A percentile compares a stretch with the other conserved stretches of the same genome.
Evolutionary conservation across 2,888 invertebrate genomes (phyloP).

Genomic region (Tetrapedia diversipes): DNA sequence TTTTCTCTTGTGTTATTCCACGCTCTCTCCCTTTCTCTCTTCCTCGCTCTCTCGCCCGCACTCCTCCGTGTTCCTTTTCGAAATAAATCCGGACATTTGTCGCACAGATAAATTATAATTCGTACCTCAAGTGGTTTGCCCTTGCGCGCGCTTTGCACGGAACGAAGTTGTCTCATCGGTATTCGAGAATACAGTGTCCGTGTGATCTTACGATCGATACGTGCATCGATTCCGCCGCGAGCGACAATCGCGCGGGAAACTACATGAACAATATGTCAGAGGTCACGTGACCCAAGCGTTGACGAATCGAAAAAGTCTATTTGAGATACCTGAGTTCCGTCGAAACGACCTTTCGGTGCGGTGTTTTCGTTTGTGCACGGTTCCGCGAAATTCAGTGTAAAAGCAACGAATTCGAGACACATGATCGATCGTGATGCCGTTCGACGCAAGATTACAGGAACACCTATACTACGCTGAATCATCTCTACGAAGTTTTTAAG

Average conservation of each 20-base stretch:
- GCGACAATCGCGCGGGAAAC: not conserved
- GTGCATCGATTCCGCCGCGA: constrained; percentile 25
- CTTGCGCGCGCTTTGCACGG: constrained; percentile 10
- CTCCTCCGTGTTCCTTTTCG: constrained; percentile 20
- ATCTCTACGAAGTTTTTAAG: constrained; percentile 61
- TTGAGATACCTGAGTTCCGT: constrained; percentile 22
- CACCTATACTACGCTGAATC: constrained; percentile 67
- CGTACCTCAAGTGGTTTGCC: constrained; percentile 26
- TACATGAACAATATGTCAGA: not conserved
- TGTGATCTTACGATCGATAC: constrained; percentile 48
- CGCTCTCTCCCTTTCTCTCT: constrained; percentile 22
- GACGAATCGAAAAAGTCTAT: constrained; percentile 16
- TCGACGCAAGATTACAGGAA: constrained; percentile 66
- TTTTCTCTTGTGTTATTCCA: constrained; percentile 14
- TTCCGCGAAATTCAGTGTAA: not conserved
- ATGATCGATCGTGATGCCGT: constrained; percentile 32
- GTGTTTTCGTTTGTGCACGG: constrained; percentile 3
- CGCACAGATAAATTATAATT: constrained; percentile 70
- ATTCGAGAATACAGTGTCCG: constrained; percentile 33
- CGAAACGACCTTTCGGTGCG: constrained; percentile 42
- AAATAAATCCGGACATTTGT: constrained; percentile 53
- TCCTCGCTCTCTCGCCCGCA: constrained; percentile 15
- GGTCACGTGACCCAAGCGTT: constrained; percentile 5
- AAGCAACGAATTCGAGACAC: constrained; percentile 42
- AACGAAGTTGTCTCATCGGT: constrained; percentile 8